These are phyloP conservation scores for Anastrepha ludens DNA, from an alignment of 1,140 invertebrate genomes.

Conservation along the genomic window DNA sequence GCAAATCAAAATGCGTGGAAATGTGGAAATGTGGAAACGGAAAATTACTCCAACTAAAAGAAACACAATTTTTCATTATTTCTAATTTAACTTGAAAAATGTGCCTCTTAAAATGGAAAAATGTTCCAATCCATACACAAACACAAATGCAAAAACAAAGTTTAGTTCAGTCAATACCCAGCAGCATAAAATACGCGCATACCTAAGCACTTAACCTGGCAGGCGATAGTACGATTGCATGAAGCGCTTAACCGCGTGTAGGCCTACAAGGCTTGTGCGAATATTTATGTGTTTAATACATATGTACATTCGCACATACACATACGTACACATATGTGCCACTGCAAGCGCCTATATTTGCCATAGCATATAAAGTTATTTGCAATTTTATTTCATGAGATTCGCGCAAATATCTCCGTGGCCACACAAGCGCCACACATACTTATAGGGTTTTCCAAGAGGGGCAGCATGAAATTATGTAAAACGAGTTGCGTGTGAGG, in stretches of 20 bases:
- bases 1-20: too few relatives aligned
- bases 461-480: too few relatives aligned
- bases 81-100: not conserved
- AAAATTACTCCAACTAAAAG: not conserved
- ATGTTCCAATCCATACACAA: not conserved
- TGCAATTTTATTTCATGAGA: conserved; percentile 14
- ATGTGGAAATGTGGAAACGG: too few relatives aligned
- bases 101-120: not conserved
- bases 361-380: conserved; percentile 14
- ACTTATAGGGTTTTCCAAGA: not conserved
- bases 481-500: too few relatives aligned
- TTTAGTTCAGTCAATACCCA: not conserved
- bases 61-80: not conserved
- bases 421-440: not conserved
- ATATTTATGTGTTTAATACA: not conserved
- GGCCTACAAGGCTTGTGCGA: not conserved
- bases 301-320: not conserved
- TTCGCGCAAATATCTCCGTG: not conserved
- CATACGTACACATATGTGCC: not conserved
- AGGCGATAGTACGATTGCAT: not conserved
- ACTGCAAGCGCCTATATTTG: not conserved
- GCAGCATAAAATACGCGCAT: not conserved
- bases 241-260: conserved; percentile 25
- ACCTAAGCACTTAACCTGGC: not conserved
- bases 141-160: too few relatives aligned